Evolutionary conservation across 1,140 invertebrate genomes (phyloP).

Genomic region (Drosophila nasuta): DNA sequence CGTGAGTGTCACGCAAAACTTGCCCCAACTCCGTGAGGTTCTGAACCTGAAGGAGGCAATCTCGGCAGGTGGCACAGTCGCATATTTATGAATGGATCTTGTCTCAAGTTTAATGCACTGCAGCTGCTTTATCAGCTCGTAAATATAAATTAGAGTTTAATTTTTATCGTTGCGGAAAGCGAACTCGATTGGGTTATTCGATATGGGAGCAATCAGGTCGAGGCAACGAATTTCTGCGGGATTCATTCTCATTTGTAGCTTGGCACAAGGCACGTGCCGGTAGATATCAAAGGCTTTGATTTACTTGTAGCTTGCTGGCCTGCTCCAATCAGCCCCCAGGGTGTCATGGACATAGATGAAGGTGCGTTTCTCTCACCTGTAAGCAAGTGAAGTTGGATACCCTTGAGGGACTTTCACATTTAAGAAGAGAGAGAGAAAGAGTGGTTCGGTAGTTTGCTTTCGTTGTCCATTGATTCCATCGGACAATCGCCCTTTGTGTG

Average conservation of each 20-base stretch:
- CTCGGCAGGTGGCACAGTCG: conserved; percentile 12
- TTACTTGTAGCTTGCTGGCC: conserved; percentile 40
- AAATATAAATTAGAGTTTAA: conserved; percentile 84
- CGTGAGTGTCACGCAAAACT: conserved; percentile 62
- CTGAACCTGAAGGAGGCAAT: not conserved
- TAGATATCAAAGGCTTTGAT: conserved; percentile 75
- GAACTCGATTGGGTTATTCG: conserved; percentile 10
- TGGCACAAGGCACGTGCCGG: conserved; percentile 70
- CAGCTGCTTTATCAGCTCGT: conserved; percentile 78
- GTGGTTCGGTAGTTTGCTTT: no score
- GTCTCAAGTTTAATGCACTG: conserved; percentile 69
- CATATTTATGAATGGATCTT: conserved; percentile 71
- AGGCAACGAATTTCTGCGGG: conserved; percentile 22
- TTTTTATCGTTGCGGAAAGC: conserved; percentile 72
- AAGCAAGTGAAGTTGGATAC: conserved; percentile 80
- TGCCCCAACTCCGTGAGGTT: conserved; percentile 29
- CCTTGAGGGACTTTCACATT: conserved; percentile 69
- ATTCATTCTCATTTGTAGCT: conserved; percentile 63
- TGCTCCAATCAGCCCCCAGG: conserved; percentile 35
- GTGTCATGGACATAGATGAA: conserved; percentile 1
- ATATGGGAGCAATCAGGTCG: conserved; percentile 33
- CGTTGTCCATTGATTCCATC: no score
- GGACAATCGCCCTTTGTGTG: conserved; percentile 74
- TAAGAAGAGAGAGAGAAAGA: not conserved
- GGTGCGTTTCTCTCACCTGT: conserved; percentile 71